phyloP scores from a whole-genome alignment of 2,797 vertebrate species.

The Dendrocincla tyrannina region DNA sequence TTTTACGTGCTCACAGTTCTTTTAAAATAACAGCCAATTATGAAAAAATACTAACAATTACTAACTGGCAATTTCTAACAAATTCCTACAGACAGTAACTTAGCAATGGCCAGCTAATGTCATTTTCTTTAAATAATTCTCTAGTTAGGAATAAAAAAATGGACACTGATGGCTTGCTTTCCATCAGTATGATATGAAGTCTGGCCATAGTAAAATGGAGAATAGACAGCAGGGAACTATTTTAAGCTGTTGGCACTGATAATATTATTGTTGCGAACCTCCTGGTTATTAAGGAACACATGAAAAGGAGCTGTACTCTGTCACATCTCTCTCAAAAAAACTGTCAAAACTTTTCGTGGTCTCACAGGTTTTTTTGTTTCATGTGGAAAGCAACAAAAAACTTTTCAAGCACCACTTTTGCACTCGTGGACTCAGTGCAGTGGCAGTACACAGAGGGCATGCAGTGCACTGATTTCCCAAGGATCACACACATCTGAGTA shows the following conservation, averaged over 20 bases:
- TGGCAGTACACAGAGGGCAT: not conserved
- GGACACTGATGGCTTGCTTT: not conserved
- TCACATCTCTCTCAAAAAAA: not conserved
- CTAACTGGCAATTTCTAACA: not conserved
- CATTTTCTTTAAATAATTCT: not conserved
- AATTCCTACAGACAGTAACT: not conserved
- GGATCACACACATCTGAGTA: not conserved
- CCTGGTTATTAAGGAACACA: not conserved
- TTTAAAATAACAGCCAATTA: not conserved
- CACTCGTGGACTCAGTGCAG: not conserved
- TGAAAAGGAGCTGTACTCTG: not conserved
- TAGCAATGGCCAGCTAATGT: not conserved
- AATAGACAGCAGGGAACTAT: not conserved
- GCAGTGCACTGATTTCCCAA: not conserved
- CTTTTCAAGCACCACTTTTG: not conserved
- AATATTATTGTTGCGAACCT: not conserved
- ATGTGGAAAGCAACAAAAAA: not conserved
- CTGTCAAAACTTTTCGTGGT: not conserved
- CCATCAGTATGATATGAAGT: not conserved
- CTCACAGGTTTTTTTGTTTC: not conserved
- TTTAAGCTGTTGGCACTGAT: not conserved
- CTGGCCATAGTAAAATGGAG: not conserved
- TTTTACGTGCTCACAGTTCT: not conserved
- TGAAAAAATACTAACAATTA: not conserved
- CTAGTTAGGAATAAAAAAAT: rapidly evolving